These are phyloP conservation scores for Camponotus floridanus DNA, from an alignment of 1,140 invertebrate species.

Conservation along the genomic window DNA sequence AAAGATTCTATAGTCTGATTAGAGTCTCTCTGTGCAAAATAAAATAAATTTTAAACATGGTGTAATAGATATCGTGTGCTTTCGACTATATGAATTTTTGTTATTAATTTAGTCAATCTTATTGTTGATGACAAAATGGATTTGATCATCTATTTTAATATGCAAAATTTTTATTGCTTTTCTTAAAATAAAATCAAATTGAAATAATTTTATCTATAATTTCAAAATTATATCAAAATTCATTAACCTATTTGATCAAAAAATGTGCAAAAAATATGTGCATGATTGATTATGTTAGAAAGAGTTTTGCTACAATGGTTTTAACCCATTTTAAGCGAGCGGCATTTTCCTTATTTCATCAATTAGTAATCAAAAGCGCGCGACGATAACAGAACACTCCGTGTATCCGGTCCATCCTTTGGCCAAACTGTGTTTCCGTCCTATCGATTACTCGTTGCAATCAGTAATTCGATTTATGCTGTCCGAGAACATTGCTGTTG, in stretches of 20 bases:
- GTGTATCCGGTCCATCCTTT: background rate
- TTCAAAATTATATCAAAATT: background rate
- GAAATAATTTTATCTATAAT: background rate
- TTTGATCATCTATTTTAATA: background rate
- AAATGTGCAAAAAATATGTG: background rate
- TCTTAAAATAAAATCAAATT: background rate
- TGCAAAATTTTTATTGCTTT: background rate
- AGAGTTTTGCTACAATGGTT: background rate
- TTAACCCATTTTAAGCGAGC: background rate
- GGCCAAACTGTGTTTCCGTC: background rate
- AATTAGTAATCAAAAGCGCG: conserved; percentile 2
- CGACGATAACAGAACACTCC: background rate
- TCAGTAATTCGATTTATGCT: conserved; percentile 44
- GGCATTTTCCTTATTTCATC: background rate
- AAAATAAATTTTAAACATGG: background rate
- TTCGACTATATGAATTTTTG: background rate
- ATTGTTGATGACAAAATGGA: background rate
- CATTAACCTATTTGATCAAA: background rate
- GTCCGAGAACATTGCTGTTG: background rate
- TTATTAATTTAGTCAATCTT: background rate
- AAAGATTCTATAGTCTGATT: background rate
- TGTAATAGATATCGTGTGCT: background rate
- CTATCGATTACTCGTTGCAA: conserved; percentile 42
- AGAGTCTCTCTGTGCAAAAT: background rate
- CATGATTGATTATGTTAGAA: background rate